Evolutionary conservation across 2,888 invertebrate genomes (phyloP).

Genomic region (Chamaedrilus cognettii): DNA sequence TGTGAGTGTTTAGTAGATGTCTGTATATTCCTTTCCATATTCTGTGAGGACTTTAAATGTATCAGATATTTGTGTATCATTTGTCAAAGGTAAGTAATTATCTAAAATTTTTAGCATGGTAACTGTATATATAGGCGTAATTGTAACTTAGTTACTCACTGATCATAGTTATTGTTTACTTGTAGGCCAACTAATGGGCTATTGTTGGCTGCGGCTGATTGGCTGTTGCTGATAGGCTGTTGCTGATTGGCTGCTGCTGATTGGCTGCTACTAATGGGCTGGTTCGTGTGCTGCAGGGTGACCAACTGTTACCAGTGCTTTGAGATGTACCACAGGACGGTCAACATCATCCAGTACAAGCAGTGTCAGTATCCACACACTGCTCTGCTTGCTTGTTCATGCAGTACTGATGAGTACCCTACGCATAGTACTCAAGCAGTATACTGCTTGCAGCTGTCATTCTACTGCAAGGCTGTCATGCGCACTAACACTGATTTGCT

Average conservation of each 20-base stretch:
- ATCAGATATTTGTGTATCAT: background rate
- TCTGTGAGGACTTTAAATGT: background rate
- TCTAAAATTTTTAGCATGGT: background rate
- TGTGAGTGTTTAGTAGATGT: constrained; percentile 13
- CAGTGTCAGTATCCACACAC: constrained; percentile 36
- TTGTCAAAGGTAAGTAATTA: background rate
- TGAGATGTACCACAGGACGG: constrained; percentile 34
- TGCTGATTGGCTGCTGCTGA: no score
- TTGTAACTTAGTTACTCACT: no score
- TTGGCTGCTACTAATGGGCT: no score
- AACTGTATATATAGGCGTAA: background rate
- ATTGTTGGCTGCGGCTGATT: no score
- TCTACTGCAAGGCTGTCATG: no score
- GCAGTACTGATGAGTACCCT: background rate
- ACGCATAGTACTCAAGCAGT: no score
- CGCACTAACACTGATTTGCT: no score
- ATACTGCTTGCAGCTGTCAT: no score
- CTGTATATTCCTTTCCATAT: no score
- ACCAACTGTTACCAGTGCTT: constrained; percentile 35
- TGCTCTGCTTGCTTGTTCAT: background rate
- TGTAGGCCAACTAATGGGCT: no score
- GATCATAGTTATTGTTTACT: no score
- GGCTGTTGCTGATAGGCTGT: no score
- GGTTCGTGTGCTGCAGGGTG: constrained; percentile 21
- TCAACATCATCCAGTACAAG: constrained; percentile 38